Conservation (phyloP, 2,113 vertebrate genomes). For the Eurypyga helias region DNA sequence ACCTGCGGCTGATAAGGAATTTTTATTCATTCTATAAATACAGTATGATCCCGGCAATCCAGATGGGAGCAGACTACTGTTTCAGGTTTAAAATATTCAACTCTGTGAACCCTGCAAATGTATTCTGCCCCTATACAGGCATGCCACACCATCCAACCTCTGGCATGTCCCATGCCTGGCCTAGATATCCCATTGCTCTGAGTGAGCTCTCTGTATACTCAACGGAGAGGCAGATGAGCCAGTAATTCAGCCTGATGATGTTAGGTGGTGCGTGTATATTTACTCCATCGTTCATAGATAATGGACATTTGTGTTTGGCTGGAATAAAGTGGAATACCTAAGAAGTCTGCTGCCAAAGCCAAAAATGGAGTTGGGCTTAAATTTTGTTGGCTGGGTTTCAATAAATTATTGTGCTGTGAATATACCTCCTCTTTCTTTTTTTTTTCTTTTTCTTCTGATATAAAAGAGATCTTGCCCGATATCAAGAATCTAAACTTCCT, state of each 20-base stretch:
- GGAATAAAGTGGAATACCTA: background rate
- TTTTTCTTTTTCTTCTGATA: background rate
- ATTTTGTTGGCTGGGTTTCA: background rate
- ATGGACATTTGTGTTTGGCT: background rate
- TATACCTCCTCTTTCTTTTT: background rate
- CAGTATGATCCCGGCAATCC: background rate
- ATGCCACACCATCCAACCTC: background rate
- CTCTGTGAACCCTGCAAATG: background rate
- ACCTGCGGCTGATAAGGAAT: background rate
- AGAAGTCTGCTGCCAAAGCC: background rate
- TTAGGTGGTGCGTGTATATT: background rate
- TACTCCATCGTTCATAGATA: background rate
- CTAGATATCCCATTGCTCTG: background rate
- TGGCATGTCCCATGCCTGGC: background rate
- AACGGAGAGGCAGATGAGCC: background rate
- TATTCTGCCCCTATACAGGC: background rate
- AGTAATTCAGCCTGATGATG: background rate
- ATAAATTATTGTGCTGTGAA: background rate
- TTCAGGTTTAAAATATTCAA: background rate
- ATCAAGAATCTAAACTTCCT: background rate
- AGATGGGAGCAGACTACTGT: background rate
- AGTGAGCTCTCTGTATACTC: background rate
- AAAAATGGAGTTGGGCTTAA: background rate
- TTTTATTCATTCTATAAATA: conserved; percentile 27
- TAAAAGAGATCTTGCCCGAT: background rate